A percentile compares a stretch with the other conserved stretches of the same genome.
phyloP scores from a whole-genome alignment of 1,140 invertebrate genomes.

The Aricia agestis region DNA sequence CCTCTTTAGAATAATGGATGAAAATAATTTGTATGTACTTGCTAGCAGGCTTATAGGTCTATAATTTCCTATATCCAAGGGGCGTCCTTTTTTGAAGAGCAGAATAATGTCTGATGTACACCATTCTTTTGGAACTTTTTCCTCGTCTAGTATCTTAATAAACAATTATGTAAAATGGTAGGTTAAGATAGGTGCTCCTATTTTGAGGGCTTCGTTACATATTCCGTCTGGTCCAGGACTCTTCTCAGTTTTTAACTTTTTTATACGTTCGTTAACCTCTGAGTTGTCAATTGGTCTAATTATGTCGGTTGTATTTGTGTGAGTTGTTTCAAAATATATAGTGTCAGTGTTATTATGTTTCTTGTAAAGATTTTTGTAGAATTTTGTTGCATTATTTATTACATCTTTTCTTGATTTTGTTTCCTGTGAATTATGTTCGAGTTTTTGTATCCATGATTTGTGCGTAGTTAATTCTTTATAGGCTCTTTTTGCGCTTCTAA shows the following conservation, averaged over 20 bases:
- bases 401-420: conserved; percentile 33
- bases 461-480: conserved; percentile 33
- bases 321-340: no score
- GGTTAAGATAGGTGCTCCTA: conserved; percentile 22
- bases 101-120: conserved; percentile 24
- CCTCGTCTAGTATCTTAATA: conserved; percentile 26
- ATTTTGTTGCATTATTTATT: conserved; percentile 32
- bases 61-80: conserved; percentile 17
- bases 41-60: conserved; percentile 21
- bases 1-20: conserved; percentile 32
- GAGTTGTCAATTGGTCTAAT: conserved; percentile 15
- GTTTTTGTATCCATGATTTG: conserved; percentile 36
- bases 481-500: conserved; percentile 33
- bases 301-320: conserved; percentile 2
- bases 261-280: conserved; percentile 17
- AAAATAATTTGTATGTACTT: conserved; percentile 17
- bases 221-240: conserved; percentile 28
- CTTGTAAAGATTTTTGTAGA: conserved; percentile 32
- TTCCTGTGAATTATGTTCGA: conserved; percentile 20
- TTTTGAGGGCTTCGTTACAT: conserved; percentile 29
- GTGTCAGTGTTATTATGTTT: conserved; percentile 7
- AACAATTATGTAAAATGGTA: conserved; percentile 23
- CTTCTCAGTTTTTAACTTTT: conserved; percentile 29
- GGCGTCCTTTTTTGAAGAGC: conserved; percentile 25
- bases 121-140: conserved; percentile 16